Conservation (phyloP, 2,888 invertebrate species). For the Helobdella robusta region DNA sequence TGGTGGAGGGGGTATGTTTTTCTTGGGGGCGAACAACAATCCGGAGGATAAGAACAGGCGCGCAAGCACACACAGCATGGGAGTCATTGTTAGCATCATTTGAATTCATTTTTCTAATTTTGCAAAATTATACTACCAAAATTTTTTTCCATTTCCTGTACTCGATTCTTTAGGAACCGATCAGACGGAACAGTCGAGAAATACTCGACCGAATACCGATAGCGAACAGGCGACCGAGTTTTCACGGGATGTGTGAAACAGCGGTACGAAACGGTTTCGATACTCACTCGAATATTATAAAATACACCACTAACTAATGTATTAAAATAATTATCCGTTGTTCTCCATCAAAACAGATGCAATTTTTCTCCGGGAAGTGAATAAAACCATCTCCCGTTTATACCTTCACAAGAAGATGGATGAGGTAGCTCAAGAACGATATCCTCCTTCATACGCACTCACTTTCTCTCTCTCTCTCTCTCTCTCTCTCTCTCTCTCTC, state of each 20-base stretch:
- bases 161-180: conserved; percentile 36
- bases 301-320: not conserved
- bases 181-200: conserved; percentile 41
- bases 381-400: too few relatives aligned
- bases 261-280: conserved; percentile 37
- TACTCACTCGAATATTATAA: not conserved
- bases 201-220: conserved; percentile 31
- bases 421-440: too few relatives aligned
- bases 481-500: too few relatives aligned
- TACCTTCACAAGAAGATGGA: too few relatives aligned
- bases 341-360: not conserved
- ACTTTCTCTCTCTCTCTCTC: too few relatives aligned
- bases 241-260: conserved; percentile 42
- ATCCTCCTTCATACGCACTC: too few relatives aligned
- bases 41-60: conserved; percentile 1
- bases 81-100: conserved; percentile 19
- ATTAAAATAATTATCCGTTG: not conserved
- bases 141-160: not conserved
- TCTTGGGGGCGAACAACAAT: not conserved
- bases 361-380: conserved; percentile 14
- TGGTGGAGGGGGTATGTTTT: not conserved
- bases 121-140: too few relatives aligned
- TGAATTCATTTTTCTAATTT: too few relatives aligned
- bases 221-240: conserved; percentile 41
- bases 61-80: conserved; percentile 16